A percentile compares a stretch with the other conserved stretches of the same genome.
These are phyloP conservation scores for Rugalucina vietnamica DNA, from an alignment of 2,888 invertebrate genomes.

Conservation along the genomic window DNA sequence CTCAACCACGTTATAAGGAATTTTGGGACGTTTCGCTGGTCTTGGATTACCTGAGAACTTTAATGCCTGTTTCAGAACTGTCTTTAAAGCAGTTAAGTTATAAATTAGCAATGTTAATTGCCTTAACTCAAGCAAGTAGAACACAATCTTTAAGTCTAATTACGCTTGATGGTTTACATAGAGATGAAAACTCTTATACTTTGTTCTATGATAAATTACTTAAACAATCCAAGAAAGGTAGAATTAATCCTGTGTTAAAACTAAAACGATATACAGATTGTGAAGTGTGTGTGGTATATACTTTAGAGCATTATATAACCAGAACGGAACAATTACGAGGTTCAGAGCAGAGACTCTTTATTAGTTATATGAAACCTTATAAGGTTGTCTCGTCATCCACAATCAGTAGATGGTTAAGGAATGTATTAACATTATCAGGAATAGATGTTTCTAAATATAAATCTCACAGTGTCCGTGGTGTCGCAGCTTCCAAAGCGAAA, in stretches of 20 bases:
- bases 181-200: not conserved
- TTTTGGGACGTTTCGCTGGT: not conserved
- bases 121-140: slow-evolving; percentile 24
- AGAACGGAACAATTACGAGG: not conserved
- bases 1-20: not conserved
- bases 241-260: no score
- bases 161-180: not conserved
- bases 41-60: not conserved
- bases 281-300: not conserved
- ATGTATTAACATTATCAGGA: not conserved
- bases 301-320: not conserved
- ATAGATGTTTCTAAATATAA: not conserved
- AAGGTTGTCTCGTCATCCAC: not conserved
- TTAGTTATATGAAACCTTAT: not conserved
- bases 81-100: slow-evolving; percentile 12
- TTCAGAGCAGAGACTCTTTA: not conserved
- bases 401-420: not conserved
- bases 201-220: slow-evolving; percentile 17
- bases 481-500: not conserved
- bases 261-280: no score
- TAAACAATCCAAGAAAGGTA: no score
- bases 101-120: slow-evolving; percentile 27
- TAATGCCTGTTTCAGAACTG: slow-evolving; percentile 4
- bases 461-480: not conserved
- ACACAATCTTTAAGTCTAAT: slow-evolving; percentile 14